These are phyloP conservation scores for Agriopis aurantiaria DNA, from an alignment of 2,888 invertebrate species.

Conservation along the genomic window DNA sequence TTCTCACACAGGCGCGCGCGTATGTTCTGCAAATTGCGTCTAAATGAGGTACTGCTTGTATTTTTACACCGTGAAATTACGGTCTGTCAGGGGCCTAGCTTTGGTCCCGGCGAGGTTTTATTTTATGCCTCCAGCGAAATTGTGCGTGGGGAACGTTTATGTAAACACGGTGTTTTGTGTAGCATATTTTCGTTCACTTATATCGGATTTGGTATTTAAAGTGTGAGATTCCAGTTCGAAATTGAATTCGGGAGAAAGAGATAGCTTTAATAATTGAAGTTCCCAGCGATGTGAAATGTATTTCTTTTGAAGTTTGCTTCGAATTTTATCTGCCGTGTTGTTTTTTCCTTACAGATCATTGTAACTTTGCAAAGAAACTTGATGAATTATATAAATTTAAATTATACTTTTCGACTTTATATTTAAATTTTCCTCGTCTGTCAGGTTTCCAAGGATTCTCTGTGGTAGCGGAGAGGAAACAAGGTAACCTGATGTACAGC, in stretches of 20 bases:
- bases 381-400: background rate
- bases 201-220: slow-evolving; percentile 25
- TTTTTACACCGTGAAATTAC: slow-evolving; percentile 48
- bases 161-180: slow-evolving; percentile 39
- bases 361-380: background rate
- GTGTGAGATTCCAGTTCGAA: slow-evolving; percentile 1
- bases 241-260: background rate
- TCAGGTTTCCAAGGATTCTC: no score
- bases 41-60: slow-evolving; percentile 36
- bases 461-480: no score
- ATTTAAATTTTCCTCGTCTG: background rate
- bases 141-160: slow-evolving; percentile 38
- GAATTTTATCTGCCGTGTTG: background rate
- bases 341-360: background rate
- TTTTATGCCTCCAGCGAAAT: slow-evolving; percentile 47
- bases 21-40: slow-evolving; percentile 13
- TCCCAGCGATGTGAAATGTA: background rate
- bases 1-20: background rate
- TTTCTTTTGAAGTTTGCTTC: slow-evolving; percentile 3
- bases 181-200: slow-evolving; percentile 21
- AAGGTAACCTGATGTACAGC: no score
- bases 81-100: slow-evolving; percentile 53
- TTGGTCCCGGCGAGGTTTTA: slow-evolving; percentile 45
- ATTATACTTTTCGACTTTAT: background rate
- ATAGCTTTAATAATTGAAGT: no score